A percentile compares a stretch with the other conserved stretches of the same genome.
These are phyloP conservation scores for Rhabdophis nuchalis DNA, from an alignment of 2,797 vertebrate species.

Conservation along the genomic window DNA sequence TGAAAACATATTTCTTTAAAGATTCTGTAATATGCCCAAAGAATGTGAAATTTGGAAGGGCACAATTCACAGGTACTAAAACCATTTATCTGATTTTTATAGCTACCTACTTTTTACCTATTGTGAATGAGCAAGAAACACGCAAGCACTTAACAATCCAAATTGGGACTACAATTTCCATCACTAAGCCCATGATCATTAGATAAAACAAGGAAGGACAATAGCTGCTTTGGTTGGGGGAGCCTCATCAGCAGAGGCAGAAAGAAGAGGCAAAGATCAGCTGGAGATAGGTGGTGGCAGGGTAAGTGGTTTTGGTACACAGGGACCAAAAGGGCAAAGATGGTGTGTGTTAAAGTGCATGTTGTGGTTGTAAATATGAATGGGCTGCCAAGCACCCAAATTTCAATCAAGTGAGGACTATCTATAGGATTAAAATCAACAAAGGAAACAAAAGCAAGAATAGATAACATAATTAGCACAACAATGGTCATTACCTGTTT, in stretches of 20 bases:
- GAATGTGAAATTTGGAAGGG: not conserved
- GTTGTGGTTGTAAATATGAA: not conserved
- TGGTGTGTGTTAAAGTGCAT: not conserved
- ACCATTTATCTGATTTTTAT: not conserved
- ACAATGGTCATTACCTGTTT: not conserved
- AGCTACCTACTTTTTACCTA: not conserved
- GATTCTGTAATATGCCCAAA: not conserved
- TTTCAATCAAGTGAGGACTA: not conserved
- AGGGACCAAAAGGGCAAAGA: not conserved
- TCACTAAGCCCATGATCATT: not conserved
- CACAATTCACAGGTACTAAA: not conserved
- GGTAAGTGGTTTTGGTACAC: not conserved
- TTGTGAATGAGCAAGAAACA: not conserved
- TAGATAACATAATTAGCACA: not conserved
- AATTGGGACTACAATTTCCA: not conserved
- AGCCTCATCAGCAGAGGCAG: not conserved
- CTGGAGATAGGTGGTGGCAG: not conserved
- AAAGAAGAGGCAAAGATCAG: not conserved
- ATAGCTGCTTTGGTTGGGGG: not conserved
- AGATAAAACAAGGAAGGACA: not conserved
- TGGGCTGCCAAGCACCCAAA: not conserved
- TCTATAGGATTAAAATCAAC: not conserved
- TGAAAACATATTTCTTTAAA: conserved; percentile 54
- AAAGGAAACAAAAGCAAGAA: not conserved
- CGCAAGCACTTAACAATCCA: not conserved